Percentiles rank a stretch among this genome's conserved stretches.
These are phyloP conservation scores for Halcyon chelicuti DNA, from an alignment of 2,797 vertebrate species.

Conservation along the genomic window DNA sequence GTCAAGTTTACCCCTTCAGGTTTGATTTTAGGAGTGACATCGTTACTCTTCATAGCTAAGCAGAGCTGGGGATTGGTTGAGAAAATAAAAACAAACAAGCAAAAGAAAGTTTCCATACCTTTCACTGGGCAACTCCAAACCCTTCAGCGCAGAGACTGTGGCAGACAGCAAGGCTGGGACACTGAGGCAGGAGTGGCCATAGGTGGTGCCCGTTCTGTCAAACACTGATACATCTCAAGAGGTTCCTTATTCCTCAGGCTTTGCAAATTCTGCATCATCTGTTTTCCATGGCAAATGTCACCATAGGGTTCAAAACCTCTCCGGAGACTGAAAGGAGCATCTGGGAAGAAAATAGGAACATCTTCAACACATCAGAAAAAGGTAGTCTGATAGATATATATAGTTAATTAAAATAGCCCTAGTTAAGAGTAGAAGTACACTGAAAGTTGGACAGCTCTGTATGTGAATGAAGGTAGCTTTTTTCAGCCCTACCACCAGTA, in stretches of 20 bases:
- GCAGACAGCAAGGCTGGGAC: not conserved
- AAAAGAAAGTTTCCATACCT: not conserved
- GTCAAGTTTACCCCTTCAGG: not conserved
- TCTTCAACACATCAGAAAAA: not conserved
- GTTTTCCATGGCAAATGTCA: not conserved
- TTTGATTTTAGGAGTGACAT: not conserved
- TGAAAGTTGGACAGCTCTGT: not conserved
- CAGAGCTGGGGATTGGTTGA: not conserved
- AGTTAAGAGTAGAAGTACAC: not conserved
- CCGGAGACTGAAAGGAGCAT: not conserved
- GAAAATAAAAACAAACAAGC: not conserved
- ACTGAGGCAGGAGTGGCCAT: accelerated
- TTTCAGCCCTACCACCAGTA: not conserved
- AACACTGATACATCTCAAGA: accelerated
- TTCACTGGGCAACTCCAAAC: not conserved
- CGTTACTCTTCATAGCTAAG: not conserved
- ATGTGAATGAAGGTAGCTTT: not conserved
- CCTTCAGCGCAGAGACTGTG: not conserved
- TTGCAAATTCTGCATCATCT: not conserved
- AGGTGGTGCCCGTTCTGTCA: not conserved
- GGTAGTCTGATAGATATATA: not conserved
- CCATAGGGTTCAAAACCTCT: not conserved
- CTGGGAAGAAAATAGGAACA: not conserved
- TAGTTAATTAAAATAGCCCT: not conserved
- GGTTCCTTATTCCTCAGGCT: not conserved